These are phyloP conservation scores for Sycobia sp. DNA, from an alignment of 1,140 invertebrate species.

Conservation along the genomic window DNA sequence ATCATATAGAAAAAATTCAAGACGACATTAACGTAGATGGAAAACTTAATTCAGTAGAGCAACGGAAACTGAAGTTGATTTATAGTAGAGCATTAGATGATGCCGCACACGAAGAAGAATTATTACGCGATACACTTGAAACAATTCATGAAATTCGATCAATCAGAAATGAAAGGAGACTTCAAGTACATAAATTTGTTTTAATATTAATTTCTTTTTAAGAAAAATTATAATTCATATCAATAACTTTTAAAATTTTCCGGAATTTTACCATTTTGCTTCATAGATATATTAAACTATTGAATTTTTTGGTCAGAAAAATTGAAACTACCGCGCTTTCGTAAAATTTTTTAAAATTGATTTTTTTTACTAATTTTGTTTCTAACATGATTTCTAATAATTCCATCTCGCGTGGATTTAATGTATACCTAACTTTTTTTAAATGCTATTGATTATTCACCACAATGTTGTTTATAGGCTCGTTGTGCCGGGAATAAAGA, in stretches of 20 bases:
- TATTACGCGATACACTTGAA: constrained; percentile 78
- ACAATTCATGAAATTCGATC: constrained; percentile 88
- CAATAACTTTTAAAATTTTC: background rate
- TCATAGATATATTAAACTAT: too few species aligned
- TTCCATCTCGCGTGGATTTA: too few species aligned
- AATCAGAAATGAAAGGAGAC: constrained; percentile 84
- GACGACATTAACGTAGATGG: constrained; percentile 72
- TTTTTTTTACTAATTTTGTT: background rate
- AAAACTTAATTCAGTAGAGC: constrained; percentile 64
- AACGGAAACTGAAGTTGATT: constrained; percentile 77
- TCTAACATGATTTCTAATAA: too few species aligned
- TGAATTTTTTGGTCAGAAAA: background rate
- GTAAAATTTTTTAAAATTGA: background rate
- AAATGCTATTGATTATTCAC: background rate
- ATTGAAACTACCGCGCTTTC: too few species aligned
- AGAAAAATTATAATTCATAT: background rate
- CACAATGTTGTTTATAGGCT: constrained; percentile 64
- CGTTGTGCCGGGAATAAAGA: constrained; percentile 84
- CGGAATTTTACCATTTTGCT: background rate
- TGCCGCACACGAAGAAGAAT: constrained; percentile 80
- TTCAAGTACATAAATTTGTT: constrained; percentile 65
- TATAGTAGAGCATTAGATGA: constrained; percentile 80
- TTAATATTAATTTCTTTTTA: background rate
- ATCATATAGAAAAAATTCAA: constrained; percentile 76
- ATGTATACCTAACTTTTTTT: too few species aligned